Evolutionary conservation across 1,140 invertebrate species (phyloP).

Genomic region (Bombus waltoni): DNA sequence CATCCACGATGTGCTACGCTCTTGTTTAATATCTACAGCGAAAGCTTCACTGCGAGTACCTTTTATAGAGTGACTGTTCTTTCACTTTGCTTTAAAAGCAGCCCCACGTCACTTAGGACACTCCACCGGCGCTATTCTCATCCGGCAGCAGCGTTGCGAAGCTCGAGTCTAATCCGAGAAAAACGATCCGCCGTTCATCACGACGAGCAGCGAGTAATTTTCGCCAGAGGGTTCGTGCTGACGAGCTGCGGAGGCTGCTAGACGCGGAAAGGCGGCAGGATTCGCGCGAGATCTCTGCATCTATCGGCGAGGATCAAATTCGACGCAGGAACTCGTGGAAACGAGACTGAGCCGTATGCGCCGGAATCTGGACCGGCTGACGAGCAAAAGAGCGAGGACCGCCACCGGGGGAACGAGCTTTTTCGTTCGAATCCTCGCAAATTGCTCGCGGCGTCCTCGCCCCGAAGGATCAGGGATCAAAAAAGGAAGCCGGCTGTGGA

Average conservation of each 20-base stretch:
- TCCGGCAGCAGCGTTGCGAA: not conserved
- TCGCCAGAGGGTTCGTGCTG: not conserved
- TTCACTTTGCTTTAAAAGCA: not conserved
- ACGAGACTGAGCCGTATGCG: conserved; percentile 8
- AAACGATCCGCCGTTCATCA: not conserved
- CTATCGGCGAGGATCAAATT: conserved; percentile 37
- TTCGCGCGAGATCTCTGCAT: conserved; percentile 4
- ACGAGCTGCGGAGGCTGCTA: not conserved
- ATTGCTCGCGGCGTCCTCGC: conserved; percentile 47
- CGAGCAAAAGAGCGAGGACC: conserved; percentile 44
- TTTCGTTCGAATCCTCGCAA: conserved; percentile 55
- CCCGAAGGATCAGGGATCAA: conserved; percentile 29
- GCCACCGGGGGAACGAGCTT: conserved; percentile 33
- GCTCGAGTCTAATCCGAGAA: not conserved
- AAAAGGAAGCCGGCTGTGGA: conserved; percentile 22
- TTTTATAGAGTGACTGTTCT: not conserved
- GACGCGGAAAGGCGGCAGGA: not conserved
- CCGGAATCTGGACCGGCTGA: conserved; percentile 38
- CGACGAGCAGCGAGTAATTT: not conserved
- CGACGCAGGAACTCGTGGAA: conserved; percentile 17
- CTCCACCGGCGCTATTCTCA: not conserved
- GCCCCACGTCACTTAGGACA: not conserved
- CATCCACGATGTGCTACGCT: not conserved
- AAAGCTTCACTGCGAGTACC: not conserved
- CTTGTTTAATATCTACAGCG: too few species aligned